These are phyloP conservation scores for Platypus cylindrus DNA, from an alignment of 2,888 invertebrate genomes.

Conservation along the genomic window DNA sequence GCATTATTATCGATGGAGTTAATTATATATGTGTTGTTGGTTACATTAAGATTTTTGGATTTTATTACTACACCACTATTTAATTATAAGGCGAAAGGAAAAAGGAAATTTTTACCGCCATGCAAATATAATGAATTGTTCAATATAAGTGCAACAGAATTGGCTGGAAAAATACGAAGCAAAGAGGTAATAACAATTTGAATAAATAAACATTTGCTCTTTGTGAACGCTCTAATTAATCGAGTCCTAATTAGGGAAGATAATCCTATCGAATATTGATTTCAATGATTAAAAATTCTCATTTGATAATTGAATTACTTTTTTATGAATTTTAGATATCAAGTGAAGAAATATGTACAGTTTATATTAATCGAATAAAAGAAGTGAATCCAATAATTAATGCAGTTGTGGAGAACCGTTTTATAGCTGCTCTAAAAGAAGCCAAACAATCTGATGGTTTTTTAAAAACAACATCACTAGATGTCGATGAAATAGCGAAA, in stretches of 20 bases:
- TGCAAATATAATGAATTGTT: constrained; percentile 54
- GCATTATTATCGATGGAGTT: constrained; percentile 19
- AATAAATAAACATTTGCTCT: neutral
- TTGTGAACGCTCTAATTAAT: no score
- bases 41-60: constrained; percentile 9
- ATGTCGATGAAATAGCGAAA: constrained; percentile 22
- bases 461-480: constrained; percentile 18
- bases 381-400: constrained; percentile 67
- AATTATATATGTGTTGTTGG: constrained; percentile 9
- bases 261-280: no score
- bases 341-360: constrained; percentile 54
- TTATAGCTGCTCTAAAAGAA: constrained; percentile 57
- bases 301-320: constrained; percentile 2
- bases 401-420: constrained; percentile 68
- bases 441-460: constrained; percentile 54
- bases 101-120: constrained; percentile 45
- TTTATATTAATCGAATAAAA: constrained; percentile 64
- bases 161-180: constrained; percentile 58
- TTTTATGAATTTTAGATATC: constrained; percentile 43
- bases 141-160: constrained; percentile 53
- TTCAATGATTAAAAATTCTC: neutral
- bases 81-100: constrained; percentile 13
- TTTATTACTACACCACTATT: constrained; percentile 13
- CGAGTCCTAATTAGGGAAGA: no score
- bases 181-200: constrained; percentile 41